Evolutionary conservation across 1,140 invertebrate species (phyloP).

Genomic region (Aleiodes sp.): DNA sequence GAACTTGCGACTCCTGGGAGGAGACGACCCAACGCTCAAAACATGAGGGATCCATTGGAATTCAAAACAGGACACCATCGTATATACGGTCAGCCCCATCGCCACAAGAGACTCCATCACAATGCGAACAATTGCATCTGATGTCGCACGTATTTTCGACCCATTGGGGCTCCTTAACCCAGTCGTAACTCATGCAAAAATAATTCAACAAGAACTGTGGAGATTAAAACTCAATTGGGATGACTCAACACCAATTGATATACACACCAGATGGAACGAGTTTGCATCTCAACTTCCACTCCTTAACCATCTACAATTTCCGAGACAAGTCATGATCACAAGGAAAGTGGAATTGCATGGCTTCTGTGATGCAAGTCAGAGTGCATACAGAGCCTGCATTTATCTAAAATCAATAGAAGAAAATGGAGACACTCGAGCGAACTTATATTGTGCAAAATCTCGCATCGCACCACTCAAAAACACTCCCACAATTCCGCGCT

Average conservation of each 20-base stretch:
- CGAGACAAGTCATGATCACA: slow-evolving; percentile 6
- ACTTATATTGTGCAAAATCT: slow-evolving; percentile 27
- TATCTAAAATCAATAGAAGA: slow-evolving; percentile 15
- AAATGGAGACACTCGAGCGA: background rate
- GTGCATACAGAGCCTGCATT: slow-evolving; percentile 40
- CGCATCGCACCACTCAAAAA: slow-evolving; percentile 49
- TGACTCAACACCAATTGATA: slow-evolving; percentile 31
- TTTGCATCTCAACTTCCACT: slow-evolving; percentile 26
- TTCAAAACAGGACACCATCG: slow-evolving; percentile 37
- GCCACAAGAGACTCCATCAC: slow-evolving; percentile 25
- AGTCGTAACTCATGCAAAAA: slow-evolving; percentile 47
- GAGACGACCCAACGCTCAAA: slow-evolving; percentile 13
- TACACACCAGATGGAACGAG: slow-evolving; percentile 37
- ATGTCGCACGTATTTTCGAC: slow-evolving; percentile 51
- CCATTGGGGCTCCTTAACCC: slow-evolving; percentile 50
- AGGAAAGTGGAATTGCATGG: slow-evolving; percentile 37
- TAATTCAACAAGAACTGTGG: slow-evolving; percentile 52
- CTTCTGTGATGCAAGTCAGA: slow-evolving; percentile 43
- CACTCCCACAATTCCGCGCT: slow-evolving; percentile 41
- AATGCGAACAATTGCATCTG: slow-evolving; percentile 46
- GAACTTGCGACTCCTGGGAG: background rate
- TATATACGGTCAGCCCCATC: slow-evolving; percentile 11
- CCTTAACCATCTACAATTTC: slow-evolving; percentile 32
- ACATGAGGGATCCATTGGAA: slow-evolving; percentile 37
- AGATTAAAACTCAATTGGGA: slow-evolving; percentile 49